A percentile compares a stretch with the other conserved stretches of the same genome.
Conservation (phyloP, 30 jellyfish, hydroid and myxozoan genomes). For the Catostylus mosaicus region DNA sequence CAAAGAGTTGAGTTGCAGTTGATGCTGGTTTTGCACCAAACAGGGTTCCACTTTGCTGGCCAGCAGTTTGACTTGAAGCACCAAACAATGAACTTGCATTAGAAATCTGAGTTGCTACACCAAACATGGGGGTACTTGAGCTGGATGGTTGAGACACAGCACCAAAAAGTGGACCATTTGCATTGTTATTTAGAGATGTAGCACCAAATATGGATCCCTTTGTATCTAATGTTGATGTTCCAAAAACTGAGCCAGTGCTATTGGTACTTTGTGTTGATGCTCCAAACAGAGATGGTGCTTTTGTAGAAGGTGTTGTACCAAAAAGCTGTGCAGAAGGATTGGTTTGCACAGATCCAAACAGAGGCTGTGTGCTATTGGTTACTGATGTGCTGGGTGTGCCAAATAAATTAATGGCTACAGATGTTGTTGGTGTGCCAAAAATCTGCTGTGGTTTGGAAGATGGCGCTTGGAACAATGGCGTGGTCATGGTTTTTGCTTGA, state of each 20-base stretch:
- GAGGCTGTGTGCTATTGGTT: not conserved
- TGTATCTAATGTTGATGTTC: slow-evolving; percentile 23
- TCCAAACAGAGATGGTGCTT: slow-evolving; percentile 52
- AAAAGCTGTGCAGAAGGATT: slow-evolving; percentile 27
- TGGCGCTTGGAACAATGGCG: slow-evolving; percentile 27
- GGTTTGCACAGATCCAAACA: slow-evolving; percentile 23
- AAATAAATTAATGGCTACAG: slow-evolving; percentile 35
- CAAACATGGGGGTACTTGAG: slow-evolving; percentile 30
- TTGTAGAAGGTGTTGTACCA: slow-evolving; percentile 33
- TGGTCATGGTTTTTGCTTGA: not conserved
- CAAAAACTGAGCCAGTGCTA: slow-evolving; percentile 24
- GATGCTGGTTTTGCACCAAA: slow-evolving; percentile 4
- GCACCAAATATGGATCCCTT: slow-evolving; percentile 36
- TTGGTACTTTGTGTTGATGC: slow-evolving; percentile 23
- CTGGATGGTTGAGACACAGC: slow-evolving; percentile 27
- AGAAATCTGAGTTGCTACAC: not conserved
- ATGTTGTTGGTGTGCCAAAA: slow-evolving; percentile 17
- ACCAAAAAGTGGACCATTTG: slow-evolving; percentile 36
- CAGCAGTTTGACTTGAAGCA: slow-evolving; percentile 1
- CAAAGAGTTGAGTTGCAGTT: slow-evolving; percentile 3
- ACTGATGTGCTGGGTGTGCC: slow-evolving; percentile 24
- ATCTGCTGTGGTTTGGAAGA: not conserved
- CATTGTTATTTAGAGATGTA: slow-evolving; percentile 5
- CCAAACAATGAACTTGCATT: slow-evolving; percentile 8
- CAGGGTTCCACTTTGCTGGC: slow-evolving; percentile 12